Evolutionary conservation across 2,113 vertebrate genomes (phyloP).

Genomic region (Collichthys lucidus): DNA sequence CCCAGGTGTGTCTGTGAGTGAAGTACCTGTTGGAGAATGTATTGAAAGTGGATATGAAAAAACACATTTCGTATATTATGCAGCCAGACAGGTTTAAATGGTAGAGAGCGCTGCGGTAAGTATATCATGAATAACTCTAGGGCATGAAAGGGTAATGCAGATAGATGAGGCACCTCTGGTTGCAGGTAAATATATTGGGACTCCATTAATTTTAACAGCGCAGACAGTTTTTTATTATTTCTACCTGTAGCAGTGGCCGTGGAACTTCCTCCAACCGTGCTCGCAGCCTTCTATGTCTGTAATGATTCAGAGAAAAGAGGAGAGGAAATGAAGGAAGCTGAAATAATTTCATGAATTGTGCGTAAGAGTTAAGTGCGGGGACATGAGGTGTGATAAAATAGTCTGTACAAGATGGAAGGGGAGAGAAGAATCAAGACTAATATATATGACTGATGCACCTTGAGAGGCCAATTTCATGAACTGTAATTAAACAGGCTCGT

Average conservation of each 20-base stretch:
- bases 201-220: slow-evolving; percentile 3
- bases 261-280: slow-evolving; percentile 96
- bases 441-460: slow-evolving; percentile 47
- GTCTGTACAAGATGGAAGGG: neutral
- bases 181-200: slow-evolving; percentile 3
- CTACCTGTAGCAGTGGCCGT: slow-evolving; percentile 94
- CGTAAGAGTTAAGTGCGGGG: slow-evolving; percentile 1
- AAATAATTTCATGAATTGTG: slow-evolving; percentile 4
- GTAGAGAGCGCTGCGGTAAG: slow-evolving; percentile 17
- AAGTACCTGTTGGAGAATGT: slow-evolving; percentile 82
- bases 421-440: slow-evolving; percentile 44
- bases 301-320: slow-evolving; percentile 20
- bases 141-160: slow-evolving; percentile 21
- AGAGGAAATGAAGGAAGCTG: slow-evolving; percentile 10
- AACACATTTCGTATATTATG: slow-evolving; percentile 41
- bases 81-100: slow-evolving; percentile 36
- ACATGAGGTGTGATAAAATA: slow-evolving; percentile 30
- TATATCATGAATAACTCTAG: slow-evolving; percentile 15
- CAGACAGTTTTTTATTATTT: neutral
- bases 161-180: slow-evolving; percentile 36
- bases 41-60: slow-evolving; percentile 40
- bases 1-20: slow-evolving; percentile 92
- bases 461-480: slow-evolving; percentile 47
- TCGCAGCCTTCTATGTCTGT: slow-evolving; percentile 95
- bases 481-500: slow-evolving; percentile 55